Conservation (phyloP, 2,888 invertebrate genomes). For the Cosmorhoe ocellata region DNA sequence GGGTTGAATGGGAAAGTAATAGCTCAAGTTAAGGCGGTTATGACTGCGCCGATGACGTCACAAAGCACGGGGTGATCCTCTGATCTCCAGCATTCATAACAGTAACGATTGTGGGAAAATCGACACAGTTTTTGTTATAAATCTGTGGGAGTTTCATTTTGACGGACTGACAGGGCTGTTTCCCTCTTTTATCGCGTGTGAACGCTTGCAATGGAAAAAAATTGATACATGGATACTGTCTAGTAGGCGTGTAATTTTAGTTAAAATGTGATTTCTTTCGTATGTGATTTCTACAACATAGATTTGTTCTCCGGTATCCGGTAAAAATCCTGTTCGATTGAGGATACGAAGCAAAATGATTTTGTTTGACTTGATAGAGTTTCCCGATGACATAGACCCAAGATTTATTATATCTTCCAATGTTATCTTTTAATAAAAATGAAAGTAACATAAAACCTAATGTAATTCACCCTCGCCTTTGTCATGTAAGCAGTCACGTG, state of each 20-base stretch:
- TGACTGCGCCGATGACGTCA: conserved; percentile 52
- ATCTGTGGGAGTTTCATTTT: conserved; percentile 78
- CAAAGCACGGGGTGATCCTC: conserved; percentile 60
- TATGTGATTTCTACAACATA: too few relatives aligned
- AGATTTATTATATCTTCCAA: conserved; percentile 18
- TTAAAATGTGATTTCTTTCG: too few relatives aligned
- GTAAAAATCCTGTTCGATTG: too few relatives aligned
- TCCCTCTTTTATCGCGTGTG: conserved; percentile 26
- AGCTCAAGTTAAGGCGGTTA: conserved; percentile 50
- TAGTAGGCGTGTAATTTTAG: too few relatives aligned
- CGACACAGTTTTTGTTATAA: conserved; percentile 73
- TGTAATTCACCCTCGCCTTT: conserved; percentile 60
- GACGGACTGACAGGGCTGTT: conserved; percentile 53
- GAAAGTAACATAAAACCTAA: conserved; percentile 53
- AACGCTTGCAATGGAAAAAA: background rate
- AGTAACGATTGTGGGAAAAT: conserved; percentile 77
- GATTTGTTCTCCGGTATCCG: too few relatives aligned
- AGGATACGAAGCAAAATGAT: too few relatives aligned
- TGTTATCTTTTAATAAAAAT: conserved; percentile 50
- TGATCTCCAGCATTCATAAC: conserved; percentile 69
- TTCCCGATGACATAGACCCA: background rate
- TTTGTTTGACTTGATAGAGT: background rate
- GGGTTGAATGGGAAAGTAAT: conserved; percentile 23
- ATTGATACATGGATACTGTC: background rate
- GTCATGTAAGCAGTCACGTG: conserved; percentile 75